Base-by-base conservation (phyloP, 2,113 vertebrate species). In the Pollachius pollachius region DNA sequence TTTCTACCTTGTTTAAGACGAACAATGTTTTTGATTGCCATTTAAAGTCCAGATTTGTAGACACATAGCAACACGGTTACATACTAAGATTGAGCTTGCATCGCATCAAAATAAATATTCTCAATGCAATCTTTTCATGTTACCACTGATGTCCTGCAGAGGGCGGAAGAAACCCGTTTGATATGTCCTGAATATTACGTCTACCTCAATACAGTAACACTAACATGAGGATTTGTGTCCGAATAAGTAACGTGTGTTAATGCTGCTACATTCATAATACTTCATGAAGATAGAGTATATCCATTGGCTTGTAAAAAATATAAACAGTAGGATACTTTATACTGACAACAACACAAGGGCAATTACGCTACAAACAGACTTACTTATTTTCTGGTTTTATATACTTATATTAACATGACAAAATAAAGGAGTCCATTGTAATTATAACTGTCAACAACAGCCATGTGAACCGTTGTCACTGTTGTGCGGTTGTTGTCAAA, bases 261-360 rank as follows among this genome's bases (percentile, higher is more conserved):
- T 56, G 54, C 37, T 65, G 75, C 84, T 84, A 75, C 80, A 76
- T 79, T 80, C 76, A 84, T 78, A 65, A 70, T 48, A 78, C 72
- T 71, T 75, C 58, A 64, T 61, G 18, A 72, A 70, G 70, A 77
- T 18, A 52, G 72, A 41, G 9, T 48, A 68, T 60, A 62, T 21
- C 77, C 71, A 77, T 70, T 71, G 64, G 68, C 34, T 73, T 81
- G 79, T 74, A 37, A 70, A 62, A 15, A 82, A 74, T 6, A 71
- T 16, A 23, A 78, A 72, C 61, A 18, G 2, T 3, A 1, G 5
- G 2, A 7, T 41, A 78, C 73, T 65, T 64, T 17, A 75, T 17
- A 78, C 57, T 21, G 61, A 72, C 57, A 77, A 85, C 79, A 72
- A 56, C 73, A 81, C 68, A 15, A 75, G 62, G 0, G 75, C 60